Conservation (phyloP, 2,113 vertebrate species). For the Dissostichus mawsoni region DNA sequence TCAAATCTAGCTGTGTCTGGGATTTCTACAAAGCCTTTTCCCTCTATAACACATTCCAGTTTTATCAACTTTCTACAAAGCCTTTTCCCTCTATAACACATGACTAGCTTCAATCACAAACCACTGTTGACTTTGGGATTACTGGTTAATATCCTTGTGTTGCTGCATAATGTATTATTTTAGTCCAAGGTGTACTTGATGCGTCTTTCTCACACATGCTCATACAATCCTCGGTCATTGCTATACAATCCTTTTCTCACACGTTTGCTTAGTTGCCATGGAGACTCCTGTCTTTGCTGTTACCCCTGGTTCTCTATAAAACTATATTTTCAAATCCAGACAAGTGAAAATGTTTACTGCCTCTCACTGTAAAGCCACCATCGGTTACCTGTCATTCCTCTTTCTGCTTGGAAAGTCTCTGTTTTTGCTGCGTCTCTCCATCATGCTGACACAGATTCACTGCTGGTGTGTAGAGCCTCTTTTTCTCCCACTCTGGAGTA, state of each 20-base stretch:
- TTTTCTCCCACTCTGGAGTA: conserved; percentile 14
- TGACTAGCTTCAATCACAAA: conserved; percentile 10
- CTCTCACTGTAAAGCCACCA: conserved; percentile 15
- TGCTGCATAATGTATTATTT: conserved; percentile 4
- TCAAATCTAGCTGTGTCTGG: no score
- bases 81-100: no score
- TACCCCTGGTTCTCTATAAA: conserved; percentile 42
- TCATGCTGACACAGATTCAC: conserved; percentile 32
- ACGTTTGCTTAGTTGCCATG: conserved; percentile 75
- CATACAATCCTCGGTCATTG: conserved; percentile 32
- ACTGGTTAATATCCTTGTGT: neutral
- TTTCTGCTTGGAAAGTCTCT: neutral
- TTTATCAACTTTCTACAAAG: no score
- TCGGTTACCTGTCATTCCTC: neutral
- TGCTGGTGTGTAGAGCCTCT: conserved; percentile 6
- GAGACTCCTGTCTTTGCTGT: conserved; percentile 60
- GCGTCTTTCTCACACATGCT: conserved; percentile 1
- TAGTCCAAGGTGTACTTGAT: conserved; percentile 6
- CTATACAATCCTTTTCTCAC: conserved; percentile 50
- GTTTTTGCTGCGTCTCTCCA: conserved; percentile 16
- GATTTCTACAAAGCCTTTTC: no score
- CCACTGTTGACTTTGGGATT: neutral
- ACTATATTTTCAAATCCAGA: conserved; percentile 21
- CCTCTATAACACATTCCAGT: no score
- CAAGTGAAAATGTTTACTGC: conserved; percentile 24